phyloP scores from a whole-genome alignment of 2,888 invertebrate genomes.

The Nasonovia ribisnigri region DNA sequence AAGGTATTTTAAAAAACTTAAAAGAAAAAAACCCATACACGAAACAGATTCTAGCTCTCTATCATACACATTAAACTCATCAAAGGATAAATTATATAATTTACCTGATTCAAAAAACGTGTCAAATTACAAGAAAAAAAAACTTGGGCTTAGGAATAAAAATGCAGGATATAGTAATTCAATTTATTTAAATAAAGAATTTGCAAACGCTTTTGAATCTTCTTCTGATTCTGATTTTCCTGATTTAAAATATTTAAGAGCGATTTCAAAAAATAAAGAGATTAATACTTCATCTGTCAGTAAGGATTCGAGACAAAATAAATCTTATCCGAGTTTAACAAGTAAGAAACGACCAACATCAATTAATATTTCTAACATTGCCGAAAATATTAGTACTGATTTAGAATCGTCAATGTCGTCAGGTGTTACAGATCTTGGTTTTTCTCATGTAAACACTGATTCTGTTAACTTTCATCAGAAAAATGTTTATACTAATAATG shows the following conservation, averaged over 20 bases:
- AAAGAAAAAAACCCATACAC: neutral
- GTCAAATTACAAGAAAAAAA: neutral
- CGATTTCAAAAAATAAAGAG: neutral
- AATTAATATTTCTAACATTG: neutral
- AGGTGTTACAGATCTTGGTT: neutral
- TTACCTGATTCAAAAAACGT: conserved; percentile 8
- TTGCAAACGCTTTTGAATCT: conserved; percentile 14
- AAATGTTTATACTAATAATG: neutral
- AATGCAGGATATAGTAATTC: neutral
- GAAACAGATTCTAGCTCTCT: neutral
- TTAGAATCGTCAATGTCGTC: conserved; percentile 8
- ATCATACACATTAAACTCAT: neutral
- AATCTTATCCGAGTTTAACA: neutral
- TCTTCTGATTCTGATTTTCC: conserved; percentile 39
- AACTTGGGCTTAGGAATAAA: neutral
- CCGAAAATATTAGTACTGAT: neutral
- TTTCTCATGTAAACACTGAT: neutral
- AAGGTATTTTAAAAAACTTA: conserved; percentile 39
- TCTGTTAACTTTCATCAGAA: neutral
- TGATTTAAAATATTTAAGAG: conserved; percentile 33
- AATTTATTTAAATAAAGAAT: conserved; percentile 34
- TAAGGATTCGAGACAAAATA: neutral
- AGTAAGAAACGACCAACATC: neutral
- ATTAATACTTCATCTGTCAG: neutral
- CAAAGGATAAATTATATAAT: neutral